Conservation (phyloP, 2,113 vertebrate genomes). For the Platichthys flesus region DNA sequence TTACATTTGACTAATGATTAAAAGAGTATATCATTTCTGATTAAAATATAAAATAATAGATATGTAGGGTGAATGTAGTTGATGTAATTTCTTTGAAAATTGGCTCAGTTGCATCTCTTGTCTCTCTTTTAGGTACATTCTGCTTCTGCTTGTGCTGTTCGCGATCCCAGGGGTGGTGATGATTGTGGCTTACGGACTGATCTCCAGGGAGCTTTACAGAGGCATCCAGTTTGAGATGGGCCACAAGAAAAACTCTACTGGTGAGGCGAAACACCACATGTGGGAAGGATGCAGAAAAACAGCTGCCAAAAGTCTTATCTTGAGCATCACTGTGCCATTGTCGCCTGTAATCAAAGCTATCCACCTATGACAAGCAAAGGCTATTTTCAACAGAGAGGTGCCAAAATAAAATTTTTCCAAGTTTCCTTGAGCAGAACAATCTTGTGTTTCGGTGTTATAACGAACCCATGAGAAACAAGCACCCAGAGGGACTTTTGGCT, state of each 20-base stretch:
- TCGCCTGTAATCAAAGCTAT: background rate
- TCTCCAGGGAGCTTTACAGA: constrained; percentile 84
- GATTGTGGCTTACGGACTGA: constrained; percentile 84
- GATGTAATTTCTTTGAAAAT: background rate
- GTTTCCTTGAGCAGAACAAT: too few relatives aligned
- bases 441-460: too few relatives aligned
- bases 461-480: too few relatives aligned
- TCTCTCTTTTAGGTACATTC: constrained; percentile 75
- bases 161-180: constrained; percentile 85
- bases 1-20: too few relatives aligned
- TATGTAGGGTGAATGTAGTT: background rate
- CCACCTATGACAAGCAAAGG: too few relatives aligned
- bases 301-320: too few relatives aligned
- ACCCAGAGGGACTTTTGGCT: too few relatives aligned
- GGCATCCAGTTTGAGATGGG: constrained; percentile 85
- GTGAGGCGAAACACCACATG: constrained; percentile 62
- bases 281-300: background rate
- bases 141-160: constrained; percentile 82
- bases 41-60: background rate
- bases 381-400: too few relatives aligned
- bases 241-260: constrained; percentile 76
- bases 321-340: too few relatives aligned
- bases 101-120: background rate
- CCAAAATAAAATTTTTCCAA: too few relatives aligned
- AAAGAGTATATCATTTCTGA: background rate